Evolutionary conservation across 92 coral and sea anemone species (phyloP), one percentile per base, ranked within the genome.

Genomic region (Porites cylindrica): DNA sequence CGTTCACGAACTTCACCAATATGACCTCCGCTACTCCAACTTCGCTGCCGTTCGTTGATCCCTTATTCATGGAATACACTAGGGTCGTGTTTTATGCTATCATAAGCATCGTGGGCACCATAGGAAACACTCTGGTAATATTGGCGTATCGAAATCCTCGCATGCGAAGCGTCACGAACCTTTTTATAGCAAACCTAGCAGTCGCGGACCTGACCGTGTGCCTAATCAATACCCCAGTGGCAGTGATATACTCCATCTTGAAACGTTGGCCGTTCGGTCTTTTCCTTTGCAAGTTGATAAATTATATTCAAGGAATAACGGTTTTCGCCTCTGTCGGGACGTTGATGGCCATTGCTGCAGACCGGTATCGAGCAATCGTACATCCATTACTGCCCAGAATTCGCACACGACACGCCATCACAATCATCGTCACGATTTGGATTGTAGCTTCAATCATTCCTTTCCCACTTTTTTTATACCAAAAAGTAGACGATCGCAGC

Each of bases 81-180:
- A 14, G 89, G 20, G 18, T 85, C 52, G 24, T 68, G 64, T 91
- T 83, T 68, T 94, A 87, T 66, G 82, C 77, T 66, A 56, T 91
- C 10, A 79, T 93, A 9, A 76, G 88, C 38, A 69, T 95, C 43
- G 90, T 83, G n/a, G 98, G 98, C 63, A 77, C 88, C 72, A 32
- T 88, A 17, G 98, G 98, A 12, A 95, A 95, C 58, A 67, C 85
- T 13, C 84, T 95, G 75, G 98, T 95, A 14, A 83, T 93, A 52
- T 78, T 95, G 24, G 98, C 98, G 20, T 95, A 91, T 82, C 80
- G 94, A 62, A 95, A 91, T 59, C 98, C 96, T 4, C 86, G 93
- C 21, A 95, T 95, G 98, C 94, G 94, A 70, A 93, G 96, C 13
- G 98, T 93, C 14, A 95, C 98, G 58, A 95, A 95, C 74, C 90